phyloP scores from a whole-genome alignment of 2,113 vertebrate genomes.

The Nothoprocta pentlandii region DNA sequence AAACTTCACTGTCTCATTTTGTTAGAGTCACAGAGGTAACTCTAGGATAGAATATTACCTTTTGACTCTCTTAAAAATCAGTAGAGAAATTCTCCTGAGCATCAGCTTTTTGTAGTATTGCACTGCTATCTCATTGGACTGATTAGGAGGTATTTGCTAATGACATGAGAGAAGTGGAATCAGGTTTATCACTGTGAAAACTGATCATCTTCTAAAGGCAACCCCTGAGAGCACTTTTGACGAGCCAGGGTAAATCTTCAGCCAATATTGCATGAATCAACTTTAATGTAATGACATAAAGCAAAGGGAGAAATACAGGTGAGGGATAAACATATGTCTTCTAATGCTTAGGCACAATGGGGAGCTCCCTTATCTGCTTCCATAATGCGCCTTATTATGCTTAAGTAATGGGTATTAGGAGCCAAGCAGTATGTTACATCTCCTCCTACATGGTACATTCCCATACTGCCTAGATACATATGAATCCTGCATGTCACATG shows the following conservation, averaged over 20 bases:
- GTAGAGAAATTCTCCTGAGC: background rate
- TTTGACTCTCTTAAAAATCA: conserved; percentile 39
- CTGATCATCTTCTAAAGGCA: background rate
- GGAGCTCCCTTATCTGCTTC: conserved; percentile 67
- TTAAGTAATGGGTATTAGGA: conserved; percentile 75
- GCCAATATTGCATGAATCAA: background rate
- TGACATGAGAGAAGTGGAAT: background rate
- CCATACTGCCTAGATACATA: conserved; percentile 70
- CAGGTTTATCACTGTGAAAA: background rate
- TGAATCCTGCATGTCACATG: conserved; percentile 69
- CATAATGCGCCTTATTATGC: conserved; percentile 69
- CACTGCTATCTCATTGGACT: background rate
- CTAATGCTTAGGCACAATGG: conserved; percentile 48
- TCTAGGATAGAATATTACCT: conserved; percentile 1
- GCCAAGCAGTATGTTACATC: conserved; percentile 71
- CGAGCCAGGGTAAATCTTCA: background rate
- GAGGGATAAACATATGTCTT: conserved; percentile 52
- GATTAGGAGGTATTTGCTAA: background rate
- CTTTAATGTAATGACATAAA: background rate
- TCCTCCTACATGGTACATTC: conserved; percentile 73
- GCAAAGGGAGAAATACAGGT: conserved; percentile 6
- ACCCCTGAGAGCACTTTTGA: background rate
- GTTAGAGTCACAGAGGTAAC: conserved; percentile 43
- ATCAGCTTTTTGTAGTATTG: background rate
- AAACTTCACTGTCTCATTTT: conserved; percentile 30